Conservation (phyloP, 2,113 vertebrate genomes). For the Eptesicus fuscus region DNA sequence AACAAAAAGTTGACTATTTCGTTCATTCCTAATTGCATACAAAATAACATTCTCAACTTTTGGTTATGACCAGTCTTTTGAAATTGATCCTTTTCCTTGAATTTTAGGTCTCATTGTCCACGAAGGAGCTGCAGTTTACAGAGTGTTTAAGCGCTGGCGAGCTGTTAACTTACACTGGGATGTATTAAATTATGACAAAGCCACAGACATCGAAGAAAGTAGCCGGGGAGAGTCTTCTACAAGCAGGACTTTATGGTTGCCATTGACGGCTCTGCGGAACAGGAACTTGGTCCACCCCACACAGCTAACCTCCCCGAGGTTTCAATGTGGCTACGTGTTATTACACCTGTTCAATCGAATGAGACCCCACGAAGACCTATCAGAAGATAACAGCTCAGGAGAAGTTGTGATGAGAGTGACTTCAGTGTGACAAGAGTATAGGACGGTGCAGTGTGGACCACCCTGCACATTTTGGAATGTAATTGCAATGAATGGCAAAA, state of each 20-base stretch:
- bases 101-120: constrained; percentile 91
- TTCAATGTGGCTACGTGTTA: constrained; percentile 88
- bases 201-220: constrained; percentile 90
- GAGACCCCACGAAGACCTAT: constrained; percentile 81
- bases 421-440: constrained; percentile 85
- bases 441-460: background rate
- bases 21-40: background rate
- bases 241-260: constrained; percentile 92
- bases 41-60: background rate
- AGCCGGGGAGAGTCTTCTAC: constrained; percentile 83
- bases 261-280: constrained; percentile 86
- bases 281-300: constrained; percentile 86
- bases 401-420: constrained; percentile 96
- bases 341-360: constrained; percentile 86
- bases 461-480: constrained; percentile 75
- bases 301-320: constrained; percentile 85
- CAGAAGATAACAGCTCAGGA: constrained; percentile 86
- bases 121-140: constrained; percentile 96
- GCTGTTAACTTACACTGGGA: constrained; percentile 96
- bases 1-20: background rate
- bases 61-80: background rate
- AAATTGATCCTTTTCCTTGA: background rate
- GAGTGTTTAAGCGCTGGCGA: constrained; percentile 94
- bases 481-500: constrained; percentile 77
- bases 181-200: constrained; percentile 94